phyloP scores from a whole-genome alignment of 2,797 vertebrate genomes.

The Cynodonichthys magdalenae region DNA sequence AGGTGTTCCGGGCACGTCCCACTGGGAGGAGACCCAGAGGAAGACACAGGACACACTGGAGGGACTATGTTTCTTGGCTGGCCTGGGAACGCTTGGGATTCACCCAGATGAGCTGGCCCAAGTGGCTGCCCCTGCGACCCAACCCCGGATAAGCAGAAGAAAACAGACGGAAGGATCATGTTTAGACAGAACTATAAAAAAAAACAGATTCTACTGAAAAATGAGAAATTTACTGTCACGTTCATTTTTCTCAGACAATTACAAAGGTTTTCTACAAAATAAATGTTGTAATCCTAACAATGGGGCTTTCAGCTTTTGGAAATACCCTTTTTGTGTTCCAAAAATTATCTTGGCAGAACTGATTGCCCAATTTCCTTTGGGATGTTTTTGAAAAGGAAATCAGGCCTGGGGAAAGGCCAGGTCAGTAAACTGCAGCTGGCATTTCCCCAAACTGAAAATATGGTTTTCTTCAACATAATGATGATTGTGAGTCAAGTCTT shows the following conservation, averaged over 20 bases:
- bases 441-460: constrained; percentile 3
- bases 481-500: not conserved
- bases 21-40: too few species aligned
- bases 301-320: not conserved
- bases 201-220: not conserved
- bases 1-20: too few species aligned
- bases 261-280: not conserved
- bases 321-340: constrained; percentile 17
- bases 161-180: not conserved
- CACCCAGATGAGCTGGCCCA: too few species aligned
- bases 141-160: not conserved
- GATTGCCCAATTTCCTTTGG: not conserved
- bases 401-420: constrained; percentile 10
- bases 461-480: not conserved
- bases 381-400: constrained; percentile 2
- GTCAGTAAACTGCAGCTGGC: constrained; percentile 10
- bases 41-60: too few species aligned
- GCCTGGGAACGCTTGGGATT: too few species aligned
- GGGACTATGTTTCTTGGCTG: too few species aligned
- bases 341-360: constrained; percentile 1
- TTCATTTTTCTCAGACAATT: not conserved
- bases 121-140: not conserved
- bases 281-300: not conserved
- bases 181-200: not conserved
- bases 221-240: not conserved